Base-by-base conservation (phyloP, 2,888 invertebrate genomes). In the Thyatira batis region DNA sequence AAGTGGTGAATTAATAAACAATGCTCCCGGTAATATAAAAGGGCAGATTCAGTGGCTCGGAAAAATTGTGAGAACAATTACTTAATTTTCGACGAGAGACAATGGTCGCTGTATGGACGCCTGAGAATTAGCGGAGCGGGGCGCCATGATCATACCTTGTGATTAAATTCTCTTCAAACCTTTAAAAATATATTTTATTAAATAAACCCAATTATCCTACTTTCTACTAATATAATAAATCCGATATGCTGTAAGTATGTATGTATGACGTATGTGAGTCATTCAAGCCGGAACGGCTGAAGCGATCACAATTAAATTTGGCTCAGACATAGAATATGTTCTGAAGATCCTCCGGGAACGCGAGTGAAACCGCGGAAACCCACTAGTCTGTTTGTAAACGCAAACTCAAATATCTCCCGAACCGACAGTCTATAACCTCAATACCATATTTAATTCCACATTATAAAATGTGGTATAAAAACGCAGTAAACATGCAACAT, bases 401-500 rank as follows among this genome's bases (percentile, higher is more conserved):
- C n/a, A n/a, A n/a, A n/a, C n/a, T n/a, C n/a, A n/a, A n/a, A n/a
- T n/a, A n/a, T n/a, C n/a, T n/a, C n/a, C n/a, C n/a, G n/a, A n/a
- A n/a, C n/a, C 43, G 2, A 3, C 43, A 43, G 13, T 17, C 3
- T 20, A 20, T 45, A 45, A 20, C 4, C 44, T 45, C 20, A 45
- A 45, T 45, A 45, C 20, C 20, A 20, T 45, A 45, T 20, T 3
- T 45, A 9, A 6, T 11, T 10, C 6, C 9, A 8, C 4, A 45
- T 20, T 23, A 45, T 20, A 8, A 45, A 45, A 33, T 13, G n/a
- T 9, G 33, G n/a, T 10, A 33, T 33, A n/a, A 33, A 33, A 17
- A 20, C 20, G 6, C 25, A 11, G 13, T 25, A n/a, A 53, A 60
- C 53, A 53, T 52, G 55, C 53, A 49, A 52, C 58, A 45, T 51